Evolutionary conservation across 1,140 invertebrate genomes (phyloP), one percentile per base, ranked within the genome.

Genomic region (Drosophila sproati): DNA sequence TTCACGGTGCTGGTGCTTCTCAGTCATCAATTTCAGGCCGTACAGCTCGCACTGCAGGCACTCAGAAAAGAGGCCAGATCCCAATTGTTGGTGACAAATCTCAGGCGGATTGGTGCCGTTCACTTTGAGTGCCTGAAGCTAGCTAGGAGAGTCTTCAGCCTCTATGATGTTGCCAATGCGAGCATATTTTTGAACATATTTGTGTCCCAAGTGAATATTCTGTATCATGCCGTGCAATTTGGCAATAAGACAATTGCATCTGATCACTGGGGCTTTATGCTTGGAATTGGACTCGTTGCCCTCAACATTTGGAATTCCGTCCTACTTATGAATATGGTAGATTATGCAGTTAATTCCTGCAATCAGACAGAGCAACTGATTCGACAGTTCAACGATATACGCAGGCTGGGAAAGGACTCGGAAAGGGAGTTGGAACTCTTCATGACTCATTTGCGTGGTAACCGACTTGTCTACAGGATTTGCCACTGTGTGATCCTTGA

Each of bases 151-250:
- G 48, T 61, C 1, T 83, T 87, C 4, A 0, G 37, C 2, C 5
- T 85, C 1, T 89, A 52, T 3, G 73, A 85, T 8, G 5, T 85
- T 5, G 39, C 54, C 31, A 78, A 78, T 50, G 60, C 80, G 28
- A 45, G 28, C 0, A 7, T 88, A 0, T 57, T 89, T 31, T 2
- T 70, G 0, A 80, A 73, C 5, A 78, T 89, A 69, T 85, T 83
- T 34, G 45, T 66, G n/a, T 5, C 10, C 7, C 70, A 63, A 6
- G 10, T 85, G 0, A 89, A n/a, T 2, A 75, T 88, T 2, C 50
- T 89, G 0, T 88, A 88, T 29, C 85, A 88, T 29, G 83, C 85
- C 1, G 77, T 88, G 0, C 83, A 89, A 34, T 89, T 39, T 39
- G 37, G 45, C n/a, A 85, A 89, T 20, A 3, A 61, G 0, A 47